These are phyloP conservation scores for Sminthurinus aureus DNA, from an alignment of 2,888 invertebrate genomes.

Conservation along the genomic window DNA sequence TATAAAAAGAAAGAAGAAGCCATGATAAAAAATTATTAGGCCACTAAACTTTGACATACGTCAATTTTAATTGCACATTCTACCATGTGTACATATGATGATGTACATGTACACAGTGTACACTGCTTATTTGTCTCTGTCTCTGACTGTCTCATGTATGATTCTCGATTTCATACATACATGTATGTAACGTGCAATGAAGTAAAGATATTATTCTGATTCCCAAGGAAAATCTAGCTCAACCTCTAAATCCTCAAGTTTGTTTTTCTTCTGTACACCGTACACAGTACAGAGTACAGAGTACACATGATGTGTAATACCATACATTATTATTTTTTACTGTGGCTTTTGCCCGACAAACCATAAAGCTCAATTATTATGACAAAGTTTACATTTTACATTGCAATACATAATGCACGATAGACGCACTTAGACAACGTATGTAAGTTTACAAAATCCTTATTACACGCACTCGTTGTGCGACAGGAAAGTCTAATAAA, in stretches of 20 bases:
- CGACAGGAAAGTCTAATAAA: no score
- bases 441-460: no score
- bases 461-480: no score
- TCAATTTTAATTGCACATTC: not conserved
- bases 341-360: no score
- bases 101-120: not conserved
- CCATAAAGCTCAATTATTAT: no score
- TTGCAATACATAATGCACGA: no score
- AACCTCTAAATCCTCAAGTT: not conserved
- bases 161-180: not conserved
- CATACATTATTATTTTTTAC: no score
- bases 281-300: no score
- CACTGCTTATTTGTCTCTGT: not conserved
- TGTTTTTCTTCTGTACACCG: not conserved
- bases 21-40: not conserved
- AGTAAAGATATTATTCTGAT: not conserved
- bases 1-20: not conserved
- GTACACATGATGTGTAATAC: no score
- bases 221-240: conserved; percentile 1
- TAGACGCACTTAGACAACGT: no score
- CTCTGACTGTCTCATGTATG: not conserved
- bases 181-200: not conserved
- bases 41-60: not conserved
- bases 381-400: no score
- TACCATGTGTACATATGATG: not conserved